phyloP scores from a whole-genome alignment of 1,140 invertebrate species.

The Popillia japonica region DNA sequence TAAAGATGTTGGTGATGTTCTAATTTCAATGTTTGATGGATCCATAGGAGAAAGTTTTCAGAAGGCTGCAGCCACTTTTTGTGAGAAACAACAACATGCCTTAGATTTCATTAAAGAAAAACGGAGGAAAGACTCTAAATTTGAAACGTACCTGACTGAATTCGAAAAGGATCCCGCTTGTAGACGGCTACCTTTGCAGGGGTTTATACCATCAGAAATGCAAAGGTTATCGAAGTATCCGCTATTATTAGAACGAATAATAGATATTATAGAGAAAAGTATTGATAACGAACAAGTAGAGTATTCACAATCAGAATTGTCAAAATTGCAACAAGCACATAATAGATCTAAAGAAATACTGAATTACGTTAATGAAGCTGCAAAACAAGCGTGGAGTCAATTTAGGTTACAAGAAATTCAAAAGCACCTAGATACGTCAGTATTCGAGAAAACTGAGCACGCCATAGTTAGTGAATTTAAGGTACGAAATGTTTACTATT shows the following conservation, averaged over 20 bases:
- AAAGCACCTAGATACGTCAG: slow-evolving; percentile 80
- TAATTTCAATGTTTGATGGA: slow-evolving; percentile 82
- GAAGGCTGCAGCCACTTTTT: slow-evolving; percentile 85
- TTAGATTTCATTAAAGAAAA: slow-evolving; percentile 84
- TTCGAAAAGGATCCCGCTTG: slow-evolving; percentile 91
- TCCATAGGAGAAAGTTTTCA: slow-evolving; percentile 72
- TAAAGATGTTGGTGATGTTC: slow-evolving; percentile 78
- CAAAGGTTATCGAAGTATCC: slow-evolving; percentile 95
- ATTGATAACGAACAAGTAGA: slow-evolving; percentile 47
- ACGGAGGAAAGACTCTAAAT: slow-evolving; percentile 86
- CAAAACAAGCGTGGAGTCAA: slow-evolving; percentile 91
- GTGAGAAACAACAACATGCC: slow-evolving; percentile 91
- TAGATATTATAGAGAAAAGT: slow-evolving; percentile 48
- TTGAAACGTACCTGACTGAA: slow-evolving; percentile 85
- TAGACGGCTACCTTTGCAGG: slow-evolving; percentile 88
- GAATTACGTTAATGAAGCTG: slow-evolving; percentile 90
- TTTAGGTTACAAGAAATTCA: slow-evolving; percentile 85
- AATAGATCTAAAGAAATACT: slow-evolving; percentile 88
- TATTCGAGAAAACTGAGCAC: slow-evolving; percentile 67
- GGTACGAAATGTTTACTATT: slow-evolving; percentile 43
- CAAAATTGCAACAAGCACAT: slow-evolving; percentile 75
- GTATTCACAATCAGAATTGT: slow-evolving; percentile 67
- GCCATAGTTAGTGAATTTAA: slow-evolving; percentile 51
- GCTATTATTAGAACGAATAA: slow-evolving; percentile 87
- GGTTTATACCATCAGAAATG: slow-evolving; percentile 91